phyloP scores from a whole-genome alignment of 2,888 invertebrate genomes.

The Drosophila borborema region DNA sequence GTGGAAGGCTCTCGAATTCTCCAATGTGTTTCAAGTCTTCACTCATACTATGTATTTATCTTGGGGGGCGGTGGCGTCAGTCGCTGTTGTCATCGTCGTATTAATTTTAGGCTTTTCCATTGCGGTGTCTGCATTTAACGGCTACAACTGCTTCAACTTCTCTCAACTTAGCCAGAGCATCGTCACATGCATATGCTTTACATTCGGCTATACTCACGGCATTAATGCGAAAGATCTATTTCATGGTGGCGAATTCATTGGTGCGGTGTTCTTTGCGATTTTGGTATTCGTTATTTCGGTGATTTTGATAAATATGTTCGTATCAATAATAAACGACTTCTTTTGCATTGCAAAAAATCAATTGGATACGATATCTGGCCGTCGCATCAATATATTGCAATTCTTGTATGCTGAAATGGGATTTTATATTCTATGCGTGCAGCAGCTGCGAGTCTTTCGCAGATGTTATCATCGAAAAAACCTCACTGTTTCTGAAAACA shows the following conservation, averaged over 20 bases:
- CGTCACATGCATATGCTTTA: conserved; percentile 67
- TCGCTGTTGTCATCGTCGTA: conserved; percentile 64
- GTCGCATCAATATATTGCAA: conserved; percentile 66
- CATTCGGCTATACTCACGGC: conserved; percentile 73
- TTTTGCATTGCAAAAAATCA: conserved; percentile 66
- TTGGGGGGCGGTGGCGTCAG: conserved; percentile 58
- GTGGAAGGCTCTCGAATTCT: conserved; percentile 82
- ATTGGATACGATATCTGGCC: conserved; percentile 23
- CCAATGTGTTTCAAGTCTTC: conserved; percentile 76
- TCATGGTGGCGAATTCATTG: conserved; percentile 71
- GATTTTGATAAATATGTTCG: conserved; percentile 77
- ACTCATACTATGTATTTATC: conserved; percentile 70
- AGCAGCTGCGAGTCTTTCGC: conserved; percentile 31
- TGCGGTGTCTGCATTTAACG: conserved; percentile 75
- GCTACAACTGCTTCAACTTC: conserved; percentile 71
- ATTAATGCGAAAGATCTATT: conserved; percentile 61
- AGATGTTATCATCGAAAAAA: conserved; percentile 32
- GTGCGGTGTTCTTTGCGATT: conserved; percentile 70
- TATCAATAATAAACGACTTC: conserved; percentile 75
- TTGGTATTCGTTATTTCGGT: conserved; percentile 71
- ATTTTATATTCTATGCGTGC: conserved; percentile 16
- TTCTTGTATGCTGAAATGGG: conserved; percentile 68
- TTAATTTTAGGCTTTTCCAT: conserved; percentile 72
- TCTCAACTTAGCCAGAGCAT: conserved; percentile 62
- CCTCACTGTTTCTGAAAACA: conserved; percentile 52